Conservation (phyloP, 2,113 vertebrate genomes). For the Notarius lentiginosus region DNA sequence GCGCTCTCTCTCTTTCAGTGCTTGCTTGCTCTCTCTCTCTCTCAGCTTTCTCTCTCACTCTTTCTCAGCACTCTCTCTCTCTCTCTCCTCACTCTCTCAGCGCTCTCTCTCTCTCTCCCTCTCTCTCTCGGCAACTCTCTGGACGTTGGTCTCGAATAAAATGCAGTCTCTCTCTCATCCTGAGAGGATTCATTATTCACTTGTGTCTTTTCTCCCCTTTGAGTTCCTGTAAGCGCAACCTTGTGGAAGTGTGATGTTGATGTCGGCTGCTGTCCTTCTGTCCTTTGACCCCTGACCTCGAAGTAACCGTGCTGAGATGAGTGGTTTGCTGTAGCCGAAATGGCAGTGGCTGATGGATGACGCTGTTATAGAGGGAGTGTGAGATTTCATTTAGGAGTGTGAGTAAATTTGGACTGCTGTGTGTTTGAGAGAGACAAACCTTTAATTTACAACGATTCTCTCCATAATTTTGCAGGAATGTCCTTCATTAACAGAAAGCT, state of each 20-base stretch:
- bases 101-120: neutral
- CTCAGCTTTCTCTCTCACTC: neutral
- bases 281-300: constrained; percentile 23
- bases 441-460: neutral
- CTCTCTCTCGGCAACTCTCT: neutral
- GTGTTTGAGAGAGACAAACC: neutral
- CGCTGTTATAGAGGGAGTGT: constrained; percentile 51
- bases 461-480: neutral
- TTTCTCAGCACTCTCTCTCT: neutral
- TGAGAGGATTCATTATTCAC: neutral
- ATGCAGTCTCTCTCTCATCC: neutral
- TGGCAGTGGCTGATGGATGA: constrained; percentile 60
- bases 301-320: constrained; percentile 29
- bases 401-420: neutral
- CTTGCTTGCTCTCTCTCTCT: neutral
- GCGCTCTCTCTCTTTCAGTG: too few species aligned
- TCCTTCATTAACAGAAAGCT: neutral
- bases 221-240: neutral
- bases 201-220: neutral
- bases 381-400: constrained; percentile 51
- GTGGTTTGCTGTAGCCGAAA: constrained; percentile 47
- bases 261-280: neutral
- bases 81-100: neutral
- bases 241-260: constrained; percentile 21
- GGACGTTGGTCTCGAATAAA: constrained; percentile 40